Base-by-base conservation (phyloP, 2,888 invertebrate species). In the Aspidapion aeneum region DNA sequence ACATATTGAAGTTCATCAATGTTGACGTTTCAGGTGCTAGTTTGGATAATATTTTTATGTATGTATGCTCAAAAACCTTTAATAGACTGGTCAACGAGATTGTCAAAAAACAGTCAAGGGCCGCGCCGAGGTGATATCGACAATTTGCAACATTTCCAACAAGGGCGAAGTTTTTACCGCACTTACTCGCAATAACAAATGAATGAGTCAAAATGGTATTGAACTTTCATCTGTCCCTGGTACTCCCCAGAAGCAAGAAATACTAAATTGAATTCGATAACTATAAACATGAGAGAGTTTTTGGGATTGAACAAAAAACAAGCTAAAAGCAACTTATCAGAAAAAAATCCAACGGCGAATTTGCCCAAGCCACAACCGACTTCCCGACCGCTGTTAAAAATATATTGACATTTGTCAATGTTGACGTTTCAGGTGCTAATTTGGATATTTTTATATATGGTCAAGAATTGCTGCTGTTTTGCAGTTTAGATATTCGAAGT, bases 141-240 rank as follows among this genome's bases (percentile, higher is more conserved):
- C 84, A 16, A 82, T 85, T 57, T 78, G 81, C 58, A 84, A 79
- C 69, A 84, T 85, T 55, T 71, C 71, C 12, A 79, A 85, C 72
- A 84, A 83, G 70, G 84, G 86, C 68, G 84, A 85, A 65, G 83
- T 83, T 69, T 84, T 86, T 69, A 82, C 84, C 0, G 81, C 82
- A 67, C 80, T 85, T 0, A 79, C 84, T 0, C 77, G 80, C 57
- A 82, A 83, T 51, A 85, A 85, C 74, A 85, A 83, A 70, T 80
- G 83, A 35, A 69, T 85, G 51, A 86, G 85, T 69, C 76, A 81
- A 58, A 80, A 84, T 67, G 82, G 82, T 55, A 73, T 78, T 18
- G 71, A 63, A 64, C 74, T 75, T 66, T 67, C n/a, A n/a, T n/a
- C n/a, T n/a, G n/a, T n/a, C n/a, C n/a, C n/a, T n/a, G n/a, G n/a